Base-by-base conservation (phyloP, 2,888 invertebrate genomes). In the Perizoma affinitatum region DNA sequence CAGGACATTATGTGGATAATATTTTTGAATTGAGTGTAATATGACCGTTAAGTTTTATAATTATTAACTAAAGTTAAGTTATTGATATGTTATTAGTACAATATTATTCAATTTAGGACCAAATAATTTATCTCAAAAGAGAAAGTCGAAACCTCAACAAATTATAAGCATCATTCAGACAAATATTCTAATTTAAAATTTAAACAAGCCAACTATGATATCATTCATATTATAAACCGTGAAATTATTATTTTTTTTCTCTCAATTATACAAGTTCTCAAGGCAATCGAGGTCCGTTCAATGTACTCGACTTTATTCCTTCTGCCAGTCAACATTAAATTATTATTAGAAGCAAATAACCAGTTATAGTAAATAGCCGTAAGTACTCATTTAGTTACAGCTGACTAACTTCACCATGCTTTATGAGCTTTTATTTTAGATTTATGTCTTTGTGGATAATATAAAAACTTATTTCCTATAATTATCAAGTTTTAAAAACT, bases 251-350 rank as follows among this genome's bases (percentile, higher is more conserved):
- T 75, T 72, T 62, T 72, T 62, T 75, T 74, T 74, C 76, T 67
- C 58, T 69, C 68, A 73, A 75, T 74, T 74, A 79, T 58, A 64
- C 83, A 69, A 74, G 81, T 83, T 87, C 68, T 85, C 90, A 90
- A 90, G 90, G 90, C 80, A 75, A 88, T 81, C 86, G 54, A 67
- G 81, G 75, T 76, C 76, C 86, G 90, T 87, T 88, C 89, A 85
- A 84, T 87, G 88, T 88, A 88, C 90, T 83, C 87, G 75, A 56
- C 35, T 83, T 80, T 80, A 83, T 80, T 79, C 78, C 75, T 48
- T 22, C 22, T 22, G 22, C 36, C 62, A 67, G 72, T 59, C 70
- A 67, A 72, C 72, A 76, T 78, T 66, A 77, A 78, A 76, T 46
- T 59, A 72, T 74, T 70, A 78, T 74, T 66, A 65, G 70, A 76